Conservation (phyloP, 2,888 invertebrate genomes). For the Pseudanteris insignis region DNA sequence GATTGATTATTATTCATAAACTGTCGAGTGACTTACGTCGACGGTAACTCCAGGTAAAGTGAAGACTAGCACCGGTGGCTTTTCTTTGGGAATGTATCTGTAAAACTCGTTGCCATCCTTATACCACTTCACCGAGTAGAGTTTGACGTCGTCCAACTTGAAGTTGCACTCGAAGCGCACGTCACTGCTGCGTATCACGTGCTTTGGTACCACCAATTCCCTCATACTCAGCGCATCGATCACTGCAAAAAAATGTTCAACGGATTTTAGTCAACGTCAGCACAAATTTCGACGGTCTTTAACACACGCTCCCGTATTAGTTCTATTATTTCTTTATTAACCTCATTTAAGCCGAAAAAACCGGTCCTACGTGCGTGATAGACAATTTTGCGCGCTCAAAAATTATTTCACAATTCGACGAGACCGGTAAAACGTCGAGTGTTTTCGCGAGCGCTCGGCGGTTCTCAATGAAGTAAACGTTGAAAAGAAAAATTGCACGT, state of each 20-base stretch:
- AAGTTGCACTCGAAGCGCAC: slow-evolving; percentile 84
- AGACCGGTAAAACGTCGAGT: too few relatives aligned
- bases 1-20: slow-evolving; percentile 40
- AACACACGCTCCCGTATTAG: slow-evolving; percentile 8
- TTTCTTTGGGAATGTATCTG: slow-evolving; percentile 84
- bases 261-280: slow-evolving; percentile 45
- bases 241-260: slow-evolving; percentile 47
- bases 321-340: slow-evolving; percentile 23
- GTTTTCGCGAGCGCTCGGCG: too few relatives aligned
- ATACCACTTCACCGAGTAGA: slow-evolving; percentile 93
- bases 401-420: too few relatives aligned
- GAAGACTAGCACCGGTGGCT: slow-evolving; percentile 83
- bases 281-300: slow-evolving; percentile 15
- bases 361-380: background rate
- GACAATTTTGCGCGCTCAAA: too few relatives aligned
- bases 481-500: too few relatives aligned
- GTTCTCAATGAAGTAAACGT: too few relatives aligned
- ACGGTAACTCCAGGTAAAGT: slow-evolving; percentile 83
- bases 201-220: slow-evolving; percentile 82
- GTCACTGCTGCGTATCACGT: slow-evolving; percentile 81
- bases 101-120: slow-evolving; percentile 91
- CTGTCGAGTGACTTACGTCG: slow-evolving; percentile 74
- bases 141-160: slow-evolving; percentile 81
- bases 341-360: slow-evolving; percentile 3
- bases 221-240: slow-evolving; percentile 72